Evolutionary conservation across 2,797 vertebrate genomes (phyloP).

Genomic region (Nyctibius grandis): DNA sequence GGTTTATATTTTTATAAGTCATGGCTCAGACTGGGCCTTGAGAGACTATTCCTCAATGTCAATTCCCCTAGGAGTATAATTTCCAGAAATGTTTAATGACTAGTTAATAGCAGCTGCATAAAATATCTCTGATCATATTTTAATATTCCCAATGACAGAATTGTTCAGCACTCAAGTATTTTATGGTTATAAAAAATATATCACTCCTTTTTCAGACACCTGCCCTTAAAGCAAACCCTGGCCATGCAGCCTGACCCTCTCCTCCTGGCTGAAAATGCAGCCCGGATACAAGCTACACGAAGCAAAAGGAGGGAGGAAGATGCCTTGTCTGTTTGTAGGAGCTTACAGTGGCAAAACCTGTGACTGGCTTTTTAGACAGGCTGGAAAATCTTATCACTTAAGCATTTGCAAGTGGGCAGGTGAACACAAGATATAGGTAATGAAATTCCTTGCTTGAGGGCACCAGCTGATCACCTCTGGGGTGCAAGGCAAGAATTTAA

Average conservation of each 20-base stretch:
- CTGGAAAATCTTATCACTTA: neutral
- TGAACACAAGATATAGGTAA: neutral
- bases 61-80: neutral
- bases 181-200: neutral
- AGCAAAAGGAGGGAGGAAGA: neutral
- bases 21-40: neutral
- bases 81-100: slow-evolving; percentile 42
- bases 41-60: slow-evolving; percentile 17
- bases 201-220: neutral
- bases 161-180: neutral
- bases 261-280: neutral
- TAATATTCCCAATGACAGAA: slow-evolving; percentile 4
- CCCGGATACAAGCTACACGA: accelerated
- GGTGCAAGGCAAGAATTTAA: neutral
- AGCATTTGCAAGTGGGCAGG: neutral
- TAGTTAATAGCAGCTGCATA: slow-evolving; percentile 48
- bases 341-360: neutral
- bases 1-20: slow-evolving; percentile 17
- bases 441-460: neutral
- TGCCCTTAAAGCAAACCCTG: neutral
- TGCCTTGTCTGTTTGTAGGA: neutral
- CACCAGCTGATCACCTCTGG: neutral
- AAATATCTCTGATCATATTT: slow-evolving; percentile 25
- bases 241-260: neutral
- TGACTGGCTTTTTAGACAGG: neutral